Conservation (phyloP, 2,888 invertebrate genomes). For the Phrixothrix hirtus region DNA sequence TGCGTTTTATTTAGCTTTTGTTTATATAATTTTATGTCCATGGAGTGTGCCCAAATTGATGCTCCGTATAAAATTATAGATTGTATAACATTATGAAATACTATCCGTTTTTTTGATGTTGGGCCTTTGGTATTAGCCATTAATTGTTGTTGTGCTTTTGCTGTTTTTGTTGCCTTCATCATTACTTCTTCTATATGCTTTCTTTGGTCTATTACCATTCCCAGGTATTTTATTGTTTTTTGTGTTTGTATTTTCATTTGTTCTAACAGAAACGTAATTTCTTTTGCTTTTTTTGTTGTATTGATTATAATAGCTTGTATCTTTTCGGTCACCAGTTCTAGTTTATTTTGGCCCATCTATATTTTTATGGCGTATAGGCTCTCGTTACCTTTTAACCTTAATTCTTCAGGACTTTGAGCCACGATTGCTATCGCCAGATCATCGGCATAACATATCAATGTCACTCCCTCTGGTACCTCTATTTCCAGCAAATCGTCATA, state of each 20-base stretch:
- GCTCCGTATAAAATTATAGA: too few species aligned
- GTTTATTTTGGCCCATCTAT: not conserved
- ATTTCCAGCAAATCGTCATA: slow-evolving; percentile 18
- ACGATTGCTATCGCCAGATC: not conserved
- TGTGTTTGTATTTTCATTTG: not conserved
- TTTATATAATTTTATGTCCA: too few species aligned
- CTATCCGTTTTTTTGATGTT: not conserved
- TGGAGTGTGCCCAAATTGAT: too few species aligned
- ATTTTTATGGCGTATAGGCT: not conserved
- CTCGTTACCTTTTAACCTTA: not conserved
- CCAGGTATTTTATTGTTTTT: not conserved
- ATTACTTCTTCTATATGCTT: not conserved
- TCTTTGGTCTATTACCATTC: not conserved
- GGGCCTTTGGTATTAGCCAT: not conserved
- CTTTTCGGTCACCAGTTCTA: not conserved
- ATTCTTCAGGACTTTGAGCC: not conserved
- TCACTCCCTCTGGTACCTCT: slow-evolving; percentile 6
- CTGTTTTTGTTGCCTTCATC: not conserved
- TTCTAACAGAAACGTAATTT: not conserved
- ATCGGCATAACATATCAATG: not conserved
- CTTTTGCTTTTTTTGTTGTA: not conserved
- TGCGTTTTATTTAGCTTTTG: too few species aligned
- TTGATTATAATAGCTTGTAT: not conserved
- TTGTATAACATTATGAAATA: too few species aligned
- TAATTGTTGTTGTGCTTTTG: not conserved